Conservation (phyloP, 2,113 vertebrate genomes). For the Malurus cyaneus region DNA sequence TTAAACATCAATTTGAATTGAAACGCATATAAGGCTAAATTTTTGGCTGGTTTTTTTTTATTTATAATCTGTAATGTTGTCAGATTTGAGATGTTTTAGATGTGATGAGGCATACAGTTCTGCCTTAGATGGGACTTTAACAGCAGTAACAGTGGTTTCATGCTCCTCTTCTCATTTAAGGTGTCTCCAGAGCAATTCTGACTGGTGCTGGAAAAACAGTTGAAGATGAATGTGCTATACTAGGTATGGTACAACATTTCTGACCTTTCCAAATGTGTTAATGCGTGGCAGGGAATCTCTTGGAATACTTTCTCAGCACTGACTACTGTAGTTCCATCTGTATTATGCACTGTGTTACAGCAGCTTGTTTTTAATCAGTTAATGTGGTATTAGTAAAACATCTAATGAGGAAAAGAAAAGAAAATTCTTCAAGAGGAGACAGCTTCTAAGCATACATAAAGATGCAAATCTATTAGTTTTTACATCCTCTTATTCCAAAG, state of each 20-base stretch:
- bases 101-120: not conserved
- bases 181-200: constrained; percentile 90
- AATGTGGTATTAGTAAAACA: not conserved
- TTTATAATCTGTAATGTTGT: not conserved
- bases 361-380: not conserved
- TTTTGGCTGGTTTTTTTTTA: not conserved
- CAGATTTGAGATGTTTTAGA: not conserved
- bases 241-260: constrained; percentile 72
- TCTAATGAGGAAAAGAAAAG: not conserved
- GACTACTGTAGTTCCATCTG: not conserved
- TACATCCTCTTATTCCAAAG: not conserved
- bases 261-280: not conserved
- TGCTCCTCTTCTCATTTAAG: constrained; percentile 63
- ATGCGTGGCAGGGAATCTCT: not conserved
- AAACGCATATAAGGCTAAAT: not conserved
- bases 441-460: not conserved
- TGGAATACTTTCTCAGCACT: not conserved
- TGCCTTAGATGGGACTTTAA: not conserved
- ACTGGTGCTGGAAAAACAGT: constrained; percentile 80
- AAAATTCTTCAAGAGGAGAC: not conserved
- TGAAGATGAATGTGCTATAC: constrained; percentile 69
- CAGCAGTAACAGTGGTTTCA: not conserved
- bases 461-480: not conserved
- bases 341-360: not conserved
- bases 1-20: not conserved